Percentiles rank a stretch among this genome's conserved stretches.
These are phyloP conservation scores for Paracanthobrama guichenoti DNA, from an alignment of 2,113 vertebrate genomes.

Conservation along the genomic window DNA sequence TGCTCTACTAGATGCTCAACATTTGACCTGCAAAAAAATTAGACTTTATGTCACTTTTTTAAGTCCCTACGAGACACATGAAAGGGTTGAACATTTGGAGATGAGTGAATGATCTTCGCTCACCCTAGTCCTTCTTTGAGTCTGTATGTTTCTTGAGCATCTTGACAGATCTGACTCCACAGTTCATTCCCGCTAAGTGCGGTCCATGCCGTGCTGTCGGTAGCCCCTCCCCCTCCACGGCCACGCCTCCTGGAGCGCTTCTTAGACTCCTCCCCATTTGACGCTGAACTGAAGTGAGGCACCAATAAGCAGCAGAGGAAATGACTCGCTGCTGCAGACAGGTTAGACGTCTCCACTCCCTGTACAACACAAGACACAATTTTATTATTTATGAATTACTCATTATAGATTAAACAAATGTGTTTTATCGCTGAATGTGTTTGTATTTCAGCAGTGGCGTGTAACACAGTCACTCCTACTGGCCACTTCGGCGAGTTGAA, in stretches of 20 bases:
- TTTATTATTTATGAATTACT: no score
- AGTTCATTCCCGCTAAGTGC: constrained; percentile 73
- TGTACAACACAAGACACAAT: constrained; percentile 50
- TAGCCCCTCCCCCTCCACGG: constrained; percentile 62
- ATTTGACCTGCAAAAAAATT: constrained; percentile 66
- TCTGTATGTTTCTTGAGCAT: constrained; percentile 74
- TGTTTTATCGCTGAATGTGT: no score
- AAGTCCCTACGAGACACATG: not conserved
- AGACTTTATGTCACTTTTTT: no score
- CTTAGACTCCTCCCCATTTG: constrained; percentile 73
- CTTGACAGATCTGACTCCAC: constrained; percentile 77
- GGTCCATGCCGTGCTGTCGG: constrained; percentile 76
- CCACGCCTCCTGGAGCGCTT: constrained; percentile 77
- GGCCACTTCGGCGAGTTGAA: no score
- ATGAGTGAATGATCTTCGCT: constrained; percentile 20
- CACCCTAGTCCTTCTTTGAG: constrained; percentile 72
- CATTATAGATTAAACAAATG: no score
- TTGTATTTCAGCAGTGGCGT: no score
- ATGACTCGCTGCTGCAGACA: constrained; percentile 79
- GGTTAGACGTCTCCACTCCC: constrained; percentile 75
- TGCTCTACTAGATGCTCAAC: constrained; percentile 76
- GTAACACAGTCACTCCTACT: no score
- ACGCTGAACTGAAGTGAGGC: constrained; percentile 69
- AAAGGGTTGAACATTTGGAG: not conserved
- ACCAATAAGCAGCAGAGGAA: constrained; percentile 82